Evolutionary conservation across 2,113 vertebrate species (phyloP), one percentile per base, ranked within the genome.

Genomic region (Cebidichthys violaceus): DNA sequence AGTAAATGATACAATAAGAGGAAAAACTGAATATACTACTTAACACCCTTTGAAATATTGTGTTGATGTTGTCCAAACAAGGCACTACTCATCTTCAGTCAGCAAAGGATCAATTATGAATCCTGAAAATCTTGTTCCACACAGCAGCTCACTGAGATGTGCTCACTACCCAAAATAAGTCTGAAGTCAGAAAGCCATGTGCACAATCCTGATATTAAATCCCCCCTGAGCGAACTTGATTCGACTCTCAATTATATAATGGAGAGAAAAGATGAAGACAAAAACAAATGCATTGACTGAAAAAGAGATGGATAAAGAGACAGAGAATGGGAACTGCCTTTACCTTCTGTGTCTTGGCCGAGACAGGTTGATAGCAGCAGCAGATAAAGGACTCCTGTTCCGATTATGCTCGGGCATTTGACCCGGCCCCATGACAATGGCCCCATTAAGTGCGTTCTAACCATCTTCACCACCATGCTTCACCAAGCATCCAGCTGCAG

Each of bases 291-390:
- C 9, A 37, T n/a, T 22, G 41, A 37, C 10, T 43, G 39, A 64
- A 39, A 54, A 7, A 60, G 10, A 47, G 18, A 41, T 15, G 14
- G 52, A 39, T 73, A 47, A 71, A 45, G 37, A 50, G 67, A 57
- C 22, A 43, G 43, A 55, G 17, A n/a, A 59, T 2, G 64, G 24
- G 74, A 41, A 50, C 24, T 33, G 1, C 13, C 17, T 76, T 91
- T 93, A 94, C 93, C 93, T 82, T 94, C 92, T 2, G 91, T 87
- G 69, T 93, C 92, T 84, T 94, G 93, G 81, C 91, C 89, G 0
- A 88, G 81, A 62, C 92, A 93, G 62, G 85, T 78, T 61, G 93
- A 91, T 22, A 94, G 77, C 77, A 93, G 90, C 76, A 93, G 86
- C 79, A 92, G 89, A 88, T 81, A 90, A 77, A 93, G 86, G 27